Base-by-base conservation (phyloP, 1,140 invertebrate genomes). In the Oncopodura yosiiana region DNA sequence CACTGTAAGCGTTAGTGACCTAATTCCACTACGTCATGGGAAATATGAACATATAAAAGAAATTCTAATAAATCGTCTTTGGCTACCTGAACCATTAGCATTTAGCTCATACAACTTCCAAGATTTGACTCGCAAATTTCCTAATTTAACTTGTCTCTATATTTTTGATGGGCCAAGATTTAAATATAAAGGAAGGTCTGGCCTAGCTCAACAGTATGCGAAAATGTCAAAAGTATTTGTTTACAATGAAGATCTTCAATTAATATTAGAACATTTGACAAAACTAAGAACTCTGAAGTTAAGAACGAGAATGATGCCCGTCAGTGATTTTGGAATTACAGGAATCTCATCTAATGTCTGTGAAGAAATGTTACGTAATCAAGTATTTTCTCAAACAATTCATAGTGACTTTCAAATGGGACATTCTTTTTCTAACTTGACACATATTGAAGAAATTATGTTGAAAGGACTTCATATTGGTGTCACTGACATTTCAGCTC, bases 81-180 rank as follows among this genome's bases (percentile, higher is more conserved):
- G 49, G 26, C 38, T 24, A 23, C 9, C 8, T 11, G 37, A 24
- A 50, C 19, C 42, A 11, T 42, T 30, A 9, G n/a, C 34, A 16
- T 53, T 54, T 16, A 19, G 21, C 9, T 43, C 27, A 14, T 53
- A 30, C 36, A 55, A 54, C 24, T 38, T 57, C 8, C 8, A 29
- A 11, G 18, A n/a, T 3, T 26, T 61, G 0, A 24, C 37, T 32
- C 6, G 38, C 3, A 30, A 27, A 1, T 61, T 56, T 38, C 54
- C 54, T 16, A 56, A 56, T 49, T 41, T 61, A 23, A 56, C 53
- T 3, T 34, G 39, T 21, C 18, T 61, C 8, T 34, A 44, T 4
- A 56, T 61, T 24, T 36, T 53, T 12, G 54, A 61, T 37, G 59
- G 59, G 16, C 53, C 54, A 3, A 49, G 29, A 30, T 48, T 53